These are phyloP conservation scores for Eristalis tenax DNA, from an alignment of 2,888 invertebrate genomes.

Conservation along the genomic window DNA sequence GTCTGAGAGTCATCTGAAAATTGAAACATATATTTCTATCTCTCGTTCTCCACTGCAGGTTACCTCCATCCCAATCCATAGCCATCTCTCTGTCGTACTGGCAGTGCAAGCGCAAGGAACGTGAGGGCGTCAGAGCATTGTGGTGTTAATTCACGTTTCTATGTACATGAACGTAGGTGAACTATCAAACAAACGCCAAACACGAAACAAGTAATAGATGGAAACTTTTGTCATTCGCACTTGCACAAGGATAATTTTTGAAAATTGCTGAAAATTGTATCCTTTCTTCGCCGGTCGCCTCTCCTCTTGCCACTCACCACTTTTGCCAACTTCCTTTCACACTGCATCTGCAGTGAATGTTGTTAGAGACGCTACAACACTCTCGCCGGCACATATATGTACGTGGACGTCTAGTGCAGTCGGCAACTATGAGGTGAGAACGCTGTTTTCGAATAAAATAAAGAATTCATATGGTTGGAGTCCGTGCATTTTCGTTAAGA, in stretches of 20 bases:
- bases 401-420: neutral
- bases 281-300: neutral
- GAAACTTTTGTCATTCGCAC: conserved; percentile 59
- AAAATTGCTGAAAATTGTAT: conserved; percentile 59
- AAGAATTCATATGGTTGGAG: conserved; percentile 26
- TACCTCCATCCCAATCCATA: neutral
- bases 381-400: neutral
- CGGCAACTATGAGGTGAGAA: conserved; percentile 20
- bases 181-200: conserved; percentile 56
- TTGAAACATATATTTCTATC: conserved; percentile 53
- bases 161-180: conserved; percentile 36
- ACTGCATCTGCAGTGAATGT: neutral
- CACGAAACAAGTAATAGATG: conserved; percentile 44
- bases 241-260: conserved; percentile 57
- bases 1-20: conserved; percentile 61
- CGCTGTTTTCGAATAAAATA: conserved; percentile 37
- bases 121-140: conserved; percentile 10
- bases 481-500: neutral
- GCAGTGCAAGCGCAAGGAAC: neutral
- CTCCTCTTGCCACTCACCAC: neutral
- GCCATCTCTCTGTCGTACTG: neutral
- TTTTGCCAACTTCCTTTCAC: neutral
- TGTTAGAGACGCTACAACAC: neutral
- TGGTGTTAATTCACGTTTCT: conserved; percentile 32
- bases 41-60: neutral